Conservation (phyloP, 2,797 vertebrate genomes). For the Chloroceryle inda region DNA sequence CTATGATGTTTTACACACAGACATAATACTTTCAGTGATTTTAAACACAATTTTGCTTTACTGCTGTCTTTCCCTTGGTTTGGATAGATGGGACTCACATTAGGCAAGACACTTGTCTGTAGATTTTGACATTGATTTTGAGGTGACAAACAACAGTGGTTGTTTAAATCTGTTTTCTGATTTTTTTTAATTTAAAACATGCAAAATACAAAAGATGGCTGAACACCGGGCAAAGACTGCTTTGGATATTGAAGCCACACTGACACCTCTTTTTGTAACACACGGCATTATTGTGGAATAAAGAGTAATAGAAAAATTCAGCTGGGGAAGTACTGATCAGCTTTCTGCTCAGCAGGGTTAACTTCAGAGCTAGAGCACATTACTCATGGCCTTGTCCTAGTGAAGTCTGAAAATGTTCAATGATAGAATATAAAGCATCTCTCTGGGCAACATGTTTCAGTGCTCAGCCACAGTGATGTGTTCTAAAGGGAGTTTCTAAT, state of each 20-base stretch:
- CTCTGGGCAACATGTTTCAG: not conserved
- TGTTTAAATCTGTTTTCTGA: not conserved
- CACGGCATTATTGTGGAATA: rapidly evolving
- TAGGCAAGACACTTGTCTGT: not conserved
- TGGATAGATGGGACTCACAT: not conserved
- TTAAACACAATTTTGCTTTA: not conserved
- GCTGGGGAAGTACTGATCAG: not conserved
- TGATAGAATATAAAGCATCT: not conserved
- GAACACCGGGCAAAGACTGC: not conserved
- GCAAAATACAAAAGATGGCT: not conserved
- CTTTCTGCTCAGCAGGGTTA: not conserved
- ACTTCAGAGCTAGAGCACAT: not conserved
- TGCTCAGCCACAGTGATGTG: not conserved
- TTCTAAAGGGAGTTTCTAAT: not conserved
- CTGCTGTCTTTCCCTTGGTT: not conserved
- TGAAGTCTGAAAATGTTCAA: not conserved
- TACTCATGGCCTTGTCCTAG: not conserved
- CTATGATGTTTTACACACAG: not conserved
- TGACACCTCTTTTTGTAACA: not conserved
- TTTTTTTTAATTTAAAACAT: not conserved
- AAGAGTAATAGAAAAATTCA: not conserved
- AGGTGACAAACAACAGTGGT: not conserved
- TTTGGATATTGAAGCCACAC: not conserved
- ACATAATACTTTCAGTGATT: not conserved
- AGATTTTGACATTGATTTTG: not conserved